These are phyloP conservation scores for Agriotes lineatus DNA, from an alignment of 2,888 invertebrate species.

Conservation along the genomic window DNA sequence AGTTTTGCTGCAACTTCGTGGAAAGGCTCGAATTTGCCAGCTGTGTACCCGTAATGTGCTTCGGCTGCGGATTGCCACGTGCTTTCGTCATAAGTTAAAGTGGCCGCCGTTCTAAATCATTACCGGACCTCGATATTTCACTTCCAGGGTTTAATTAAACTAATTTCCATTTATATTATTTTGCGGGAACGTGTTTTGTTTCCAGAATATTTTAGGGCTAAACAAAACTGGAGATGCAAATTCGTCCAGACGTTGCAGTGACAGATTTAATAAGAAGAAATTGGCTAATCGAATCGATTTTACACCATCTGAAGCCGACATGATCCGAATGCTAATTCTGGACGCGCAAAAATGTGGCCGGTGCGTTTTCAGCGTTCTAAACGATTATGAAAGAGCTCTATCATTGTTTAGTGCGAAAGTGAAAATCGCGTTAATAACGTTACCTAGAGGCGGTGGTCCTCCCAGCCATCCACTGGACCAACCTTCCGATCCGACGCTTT, in stretches of 20 bases:
- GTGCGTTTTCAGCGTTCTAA: no score
- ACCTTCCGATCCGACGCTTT: slow-evolving; percentile 76
- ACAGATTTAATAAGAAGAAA: neutral
- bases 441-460: slow-evolving; percentile 45
- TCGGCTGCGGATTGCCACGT: neutral
- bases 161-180: slow-evolving; percentile 25
- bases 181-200: neutral
- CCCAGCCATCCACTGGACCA: slow-evolving; percentile 80
- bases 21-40: slow-evolving; percentile 1
- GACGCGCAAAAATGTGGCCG: no score
- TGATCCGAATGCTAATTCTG: no score
- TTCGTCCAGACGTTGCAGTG: neutral
- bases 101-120: neutral
- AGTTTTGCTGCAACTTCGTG: neutral
- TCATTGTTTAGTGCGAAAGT: no score
- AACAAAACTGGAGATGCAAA: neutral
- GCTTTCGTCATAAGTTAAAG: neutral
- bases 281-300: neutral
- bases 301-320: no score
- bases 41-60: neutral
- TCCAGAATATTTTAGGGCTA: neutral
- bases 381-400: no score
- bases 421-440: slow-evolving; percentile 8
- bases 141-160: neutral
- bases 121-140: neutral